Conservation (phyloP, 2,797 vertebrate genomes). For the Spizella passerina region DNA sequence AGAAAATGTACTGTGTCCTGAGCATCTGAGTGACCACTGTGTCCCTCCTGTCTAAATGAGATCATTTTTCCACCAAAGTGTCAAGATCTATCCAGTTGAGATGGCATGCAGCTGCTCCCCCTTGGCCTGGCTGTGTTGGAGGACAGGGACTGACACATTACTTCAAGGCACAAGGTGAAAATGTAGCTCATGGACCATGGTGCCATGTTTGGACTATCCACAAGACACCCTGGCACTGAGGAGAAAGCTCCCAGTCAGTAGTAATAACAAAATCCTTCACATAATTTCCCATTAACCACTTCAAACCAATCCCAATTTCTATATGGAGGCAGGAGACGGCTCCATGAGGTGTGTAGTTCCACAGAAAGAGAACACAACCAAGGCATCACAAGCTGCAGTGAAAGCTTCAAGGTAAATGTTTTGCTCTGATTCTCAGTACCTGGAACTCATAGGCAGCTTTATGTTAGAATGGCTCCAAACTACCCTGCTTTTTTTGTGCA, state of each 20-base stretch:
- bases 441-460: neutral
- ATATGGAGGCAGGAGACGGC: neutral
- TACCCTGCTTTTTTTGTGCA: neutral
- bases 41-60: neutral
- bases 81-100: neutral
- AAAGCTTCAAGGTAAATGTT: neutral
- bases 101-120: neutral
- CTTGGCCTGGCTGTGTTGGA: neutral
- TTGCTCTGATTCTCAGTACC: neutral
- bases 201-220: neutral
- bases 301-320: neutral
- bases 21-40: neutral
- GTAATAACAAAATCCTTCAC: neutral
- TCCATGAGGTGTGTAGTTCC: neutral
- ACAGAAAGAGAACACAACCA: neutral
- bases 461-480: neutral
- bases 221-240: neutral
- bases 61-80: neutral
- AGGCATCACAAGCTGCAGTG: neutral
- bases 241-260: neutral
- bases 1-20: neutral
- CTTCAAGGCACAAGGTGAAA: neutral
- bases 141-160: neutral
- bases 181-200: neutral
- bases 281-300: neutral